phyloP scores from a whole-genome alignment of 2,888 invertebrate species.

The Coelopa pilipes region DNA sequence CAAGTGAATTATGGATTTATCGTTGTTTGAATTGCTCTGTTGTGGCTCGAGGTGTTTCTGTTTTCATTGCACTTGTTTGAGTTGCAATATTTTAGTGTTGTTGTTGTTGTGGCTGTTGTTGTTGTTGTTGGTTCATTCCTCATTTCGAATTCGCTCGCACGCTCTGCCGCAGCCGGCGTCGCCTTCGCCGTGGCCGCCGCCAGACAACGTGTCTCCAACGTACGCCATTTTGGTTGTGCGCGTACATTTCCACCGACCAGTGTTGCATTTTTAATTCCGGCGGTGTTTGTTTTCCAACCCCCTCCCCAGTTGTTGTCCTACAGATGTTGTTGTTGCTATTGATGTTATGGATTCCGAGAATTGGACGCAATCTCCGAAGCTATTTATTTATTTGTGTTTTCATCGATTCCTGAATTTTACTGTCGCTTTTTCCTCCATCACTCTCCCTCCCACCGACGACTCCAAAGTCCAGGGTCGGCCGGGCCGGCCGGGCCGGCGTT shows the following conservation, averaged over 20 bases:
- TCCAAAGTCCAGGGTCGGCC: conserved; percentile 21
- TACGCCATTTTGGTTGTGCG: background rate
- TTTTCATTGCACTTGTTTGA: background rate
- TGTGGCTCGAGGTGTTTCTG: background rate
- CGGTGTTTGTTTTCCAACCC: too few species aligned
- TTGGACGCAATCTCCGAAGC: too few species aligned
- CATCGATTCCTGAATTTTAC: background rate
- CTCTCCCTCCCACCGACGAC: background rate
- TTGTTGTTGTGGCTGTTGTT: conserved; percentile 5
- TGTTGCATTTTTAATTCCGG: too few species aligned
- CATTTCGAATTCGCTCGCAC: background rate
- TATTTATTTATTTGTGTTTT: background rate
- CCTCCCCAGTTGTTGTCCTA: too few species aligned
- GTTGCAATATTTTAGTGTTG: background rate
- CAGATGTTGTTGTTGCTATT: too few species aligned
- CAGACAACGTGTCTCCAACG: too few species aligned
- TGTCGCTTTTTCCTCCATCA: background rate
- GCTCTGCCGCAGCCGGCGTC: too few species aligned
- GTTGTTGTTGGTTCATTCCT: background rate
- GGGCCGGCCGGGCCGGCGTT: background rate
- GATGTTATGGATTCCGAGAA: too few species aligned
- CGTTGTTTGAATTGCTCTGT: background rate
- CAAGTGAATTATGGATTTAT: background rate
- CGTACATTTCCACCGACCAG: too few species aligned
- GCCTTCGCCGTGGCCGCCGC: too few species aligned